These are phyloP conservation scores for Sminthopsis crassicaudata DNA, from an alignment of 2,113 vertebrate species.

Conservation along the genomic window DNA sequence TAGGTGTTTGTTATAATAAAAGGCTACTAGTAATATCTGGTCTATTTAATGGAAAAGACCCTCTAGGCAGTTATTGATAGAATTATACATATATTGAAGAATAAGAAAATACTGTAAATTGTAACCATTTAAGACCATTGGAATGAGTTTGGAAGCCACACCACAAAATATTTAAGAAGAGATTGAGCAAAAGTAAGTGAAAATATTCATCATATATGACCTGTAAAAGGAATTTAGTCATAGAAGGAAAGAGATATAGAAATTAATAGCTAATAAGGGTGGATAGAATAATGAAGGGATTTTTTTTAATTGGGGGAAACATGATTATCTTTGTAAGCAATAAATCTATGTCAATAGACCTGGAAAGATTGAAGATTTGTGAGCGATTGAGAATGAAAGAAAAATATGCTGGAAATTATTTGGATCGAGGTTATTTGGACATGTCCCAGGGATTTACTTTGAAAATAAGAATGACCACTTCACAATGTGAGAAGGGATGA, in stretches of 20 bases:
- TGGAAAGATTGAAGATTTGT: not conserved
- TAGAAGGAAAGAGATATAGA: not conserved
- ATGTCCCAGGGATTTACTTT: too few species aligned
- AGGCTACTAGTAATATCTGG: not conserved
- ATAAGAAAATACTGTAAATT: not conserved
- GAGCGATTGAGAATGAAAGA: not conserved
- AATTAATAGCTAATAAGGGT: not conserved
- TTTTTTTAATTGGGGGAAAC: not conserved
- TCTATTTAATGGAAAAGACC: not conserved
- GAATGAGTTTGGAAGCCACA: not conserved
- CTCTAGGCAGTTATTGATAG: not conserved
- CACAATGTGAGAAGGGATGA: too few species aligned
- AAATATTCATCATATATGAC: not conserved
- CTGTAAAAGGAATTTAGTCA: not conserved
- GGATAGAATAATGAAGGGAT: not conserved
- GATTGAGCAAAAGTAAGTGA: not conserved
- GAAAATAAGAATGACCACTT: too few species aligned
- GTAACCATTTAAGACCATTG: not conserved
- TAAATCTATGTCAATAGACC: not conserved
- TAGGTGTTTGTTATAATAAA: not conserved
- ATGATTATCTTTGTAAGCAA: not conserved
- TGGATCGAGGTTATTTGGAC: too few species aligned
- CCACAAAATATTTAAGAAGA: not conserved
- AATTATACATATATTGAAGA: not conserved
- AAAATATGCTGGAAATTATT: too few species aligned